A percentile compares a stretch with the other conserved stretches of the same genome.
phyloP scores from a whole-genome alignment of 2,113 vertebrate genomes.

The Boleophthalmus pectinirostris region DNA sequence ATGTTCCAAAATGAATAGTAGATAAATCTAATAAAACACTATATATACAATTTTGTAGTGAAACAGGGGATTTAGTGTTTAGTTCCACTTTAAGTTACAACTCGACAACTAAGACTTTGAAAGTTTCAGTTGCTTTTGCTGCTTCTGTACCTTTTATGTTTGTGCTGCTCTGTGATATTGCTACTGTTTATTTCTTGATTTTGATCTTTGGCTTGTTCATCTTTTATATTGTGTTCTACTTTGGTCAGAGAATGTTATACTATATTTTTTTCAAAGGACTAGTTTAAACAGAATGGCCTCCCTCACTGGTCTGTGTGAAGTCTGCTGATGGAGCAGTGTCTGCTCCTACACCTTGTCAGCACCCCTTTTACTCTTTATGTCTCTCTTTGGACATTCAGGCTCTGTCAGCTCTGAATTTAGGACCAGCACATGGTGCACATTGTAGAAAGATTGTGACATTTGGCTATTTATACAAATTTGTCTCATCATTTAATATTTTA shows the following conservation, averaged over 20 bases:
- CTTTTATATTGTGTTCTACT: neutral
- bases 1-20: too few species aligned
- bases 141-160: slow-evolving; percentile 21
- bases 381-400: neutral
- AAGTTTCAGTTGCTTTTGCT: slow-evolving; percentile 29
- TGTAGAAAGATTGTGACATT: neutral
- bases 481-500: too few species aligned
- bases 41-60: too few species aligned
- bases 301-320: neutral
- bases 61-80: neutral
- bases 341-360: slow-evolving; percentile 16
- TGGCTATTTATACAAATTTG: neutral
- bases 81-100: neutral
- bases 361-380: slow-evolving; percentile 28
- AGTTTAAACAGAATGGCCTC: neutral
- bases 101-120: too few species aligned
- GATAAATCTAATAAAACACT: too few species aligned
- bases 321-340: slow-evolving; percentile 17
- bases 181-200: slow-evolving; percentile 3
- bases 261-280: neutral
- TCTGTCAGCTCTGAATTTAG: slow-evolving; percentile 6
- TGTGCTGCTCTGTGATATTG: slow-evolving; percentile 14
- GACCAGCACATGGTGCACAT: neutral
- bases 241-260: neutral
- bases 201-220: neutral